Percentiles rank a stretch among this genome's conserved stretches.
Evolutionary conservation across 2,113 vertebrate genomes (phyloP).

Genomic region (Labeo catla): DNA sequence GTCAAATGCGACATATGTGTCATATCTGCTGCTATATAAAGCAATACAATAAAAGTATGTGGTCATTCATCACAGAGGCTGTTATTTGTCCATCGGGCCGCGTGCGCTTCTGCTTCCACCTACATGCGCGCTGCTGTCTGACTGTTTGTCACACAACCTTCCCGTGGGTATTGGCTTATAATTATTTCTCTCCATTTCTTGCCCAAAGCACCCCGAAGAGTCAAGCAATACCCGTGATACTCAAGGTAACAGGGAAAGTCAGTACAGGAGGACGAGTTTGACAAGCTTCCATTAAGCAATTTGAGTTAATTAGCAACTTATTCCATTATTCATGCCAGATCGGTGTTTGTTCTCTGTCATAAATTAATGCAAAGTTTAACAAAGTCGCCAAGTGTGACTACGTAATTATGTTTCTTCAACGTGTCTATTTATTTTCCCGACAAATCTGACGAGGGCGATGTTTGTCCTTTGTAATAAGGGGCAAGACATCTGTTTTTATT

Average conservation of each 20-base stretch:
- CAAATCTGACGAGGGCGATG: slow-evolving; percentile 19
- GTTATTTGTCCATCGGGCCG: neutral
- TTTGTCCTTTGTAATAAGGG: slow-evolving; percentile 14
- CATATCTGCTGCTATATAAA: neutral
- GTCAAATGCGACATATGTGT: neutral
- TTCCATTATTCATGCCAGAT: slow-evolving; percentile 37
- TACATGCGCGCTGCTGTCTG: neutral
- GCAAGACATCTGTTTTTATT: slow-evolving; percentile 30
- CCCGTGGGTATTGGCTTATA: slow-evolving; percentile 15
- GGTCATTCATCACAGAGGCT: neutral
- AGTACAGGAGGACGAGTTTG: neutral
- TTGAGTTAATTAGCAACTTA: slow-evolving; percentile 31
- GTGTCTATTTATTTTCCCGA: slow-evolving; percentile 35
- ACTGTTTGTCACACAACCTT: slow-evolving; percentile 23
- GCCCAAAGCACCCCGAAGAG: neutral
- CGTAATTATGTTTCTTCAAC: neutral
- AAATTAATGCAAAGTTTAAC: slow-evolving; percentile 43
- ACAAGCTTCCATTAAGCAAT: slow-evolving; percentile 23
- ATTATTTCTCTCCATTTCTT: slow-evolving; percentile 29
- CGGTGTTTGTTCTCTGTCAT: slow-evolving; percentile 21
- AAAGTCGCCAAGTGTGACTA: slow-evolving; percentile 41
- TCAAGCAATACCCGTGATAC: neutral
- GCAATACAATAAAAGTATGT: neutral
- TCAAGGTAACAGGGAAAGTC: slow-evolving; percentile 36
- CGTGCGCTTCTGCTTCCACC: neutral